These are phyloP conservation scores for Drosophila nasuta DNA, from an alignment of 1,140 invertebrate genomes.

Conservation along the genomic window DNA sequence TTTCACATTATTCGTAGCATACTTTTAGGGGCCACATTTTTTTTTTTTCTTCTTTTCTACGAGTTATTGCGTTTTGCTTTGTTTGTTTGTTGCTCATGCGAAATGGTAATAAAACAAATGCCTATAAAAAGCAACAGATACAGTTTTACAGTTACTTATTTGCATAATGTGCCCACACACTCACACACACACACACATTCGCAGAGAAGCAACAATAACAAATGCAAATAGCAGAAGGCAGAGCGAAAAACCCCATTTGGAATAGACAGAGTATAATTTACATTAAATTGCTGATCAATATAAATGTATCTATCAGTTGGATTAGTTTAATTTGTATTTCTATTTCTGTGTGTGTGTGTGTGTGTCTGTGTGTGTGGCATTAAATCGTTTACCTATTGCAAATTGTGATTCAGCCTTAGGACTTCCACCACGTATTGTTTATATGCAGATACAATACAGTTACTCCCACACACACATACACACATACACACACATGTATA, in stretches of 20 bases:
- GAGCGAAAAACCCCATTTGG: constrained; percentile 26
- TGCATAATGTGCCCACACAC: constrained; percentile 70
- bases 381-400: constrained; percentile 63
- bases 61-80: constrained; percentile 17
- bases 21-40: constrained; percentile 24
- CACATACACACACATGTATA: constrained; percentile 13
- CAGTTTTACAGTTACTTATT: constrained; percentile 63
- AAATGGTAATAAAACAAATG: constrained; percentile 73
- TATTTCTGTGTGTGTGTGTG: too few species aligned
- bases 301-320: constrained; percentile 72
- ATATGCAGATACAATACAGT: neutral
- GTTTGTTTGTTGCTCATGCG: constrained; percentile 39
- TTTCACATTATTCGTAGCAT: constrained; percentile 13
- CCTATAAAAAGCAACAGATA: constrained; percentile 79
- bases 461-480: constrained; percentile 25
- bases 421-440: constrained; percentile 24
- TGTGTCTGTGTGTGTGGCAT: constrained; percentile 30
- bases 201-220: constrained; percentile 23
- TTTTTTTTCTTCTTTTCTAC: too few species aligned
- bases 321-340: constrained; percentile 81
- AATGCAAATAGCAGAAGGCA: constrained; percentile 16
- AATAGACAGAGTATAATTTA: constrained; percentile 79
- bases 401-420: constrained; percentile 24
- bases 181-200: constrained; percentile 6
- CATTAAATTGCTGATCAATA: constrained; percentile 83